Base-by-base conservation (phyloP, 2,888 invertebrate genomes). In the Orthosia gracilis region DNA sequence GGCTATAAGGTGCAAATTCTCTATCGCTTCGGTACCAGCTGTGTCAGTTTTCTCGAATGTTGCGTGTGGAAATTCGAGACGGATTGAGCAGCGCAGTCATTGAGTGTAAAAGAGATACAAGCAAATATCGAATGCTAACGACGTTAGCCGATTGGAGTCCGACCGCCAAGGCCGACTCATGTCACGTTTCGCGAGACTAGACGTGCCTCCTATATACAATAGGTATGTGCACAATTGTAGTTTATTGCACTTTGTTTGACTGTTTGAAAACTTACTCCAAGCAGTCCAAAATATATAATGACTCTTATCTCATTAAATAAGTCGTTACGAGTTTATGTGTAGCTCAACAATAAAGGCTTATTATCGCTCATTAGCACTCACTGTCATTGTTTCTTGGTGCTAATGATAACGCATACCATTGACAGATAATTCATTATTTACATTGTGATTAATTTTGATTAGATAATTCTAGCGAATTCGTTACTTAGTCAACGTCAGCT, bases 161-260 rank as follows among this genome's bases (percentile, higher is more conserved):
- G 95, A 95, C 88, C 92, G 91, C 93, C 95, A 96, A 96, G 96
- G 96, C 95, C 95, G 94, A 88, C 91, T 91, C 89, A 90, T 94
- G 95, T 96, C 95, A 96, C 94, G 94, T 93, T 94, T 94, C 86
- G 93, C 94, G 91, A 93, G 93, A 93, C 94, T 94, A 95, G 95
- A 95, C 94, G 87, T 92, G 90, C 92, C 93, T 91, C 88, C 91
- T 89, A 89, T 89, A 89, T 90, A 90, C 89, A 90, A 86, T 87
- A 87, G 81, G 84, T 88, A 88, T 88, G 73, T 86, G 84, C 82
- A 88, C 84, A 85, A 90, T 84, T 89, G 89, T 89, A 93, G 92
- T 92, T 93, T 93, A 90, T 91, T 94, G 94, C 91, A 94, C 92
- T 90, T 89, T 83, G 86, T 83, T 85, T 85, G 80, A 75, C 68